These are phyloP conservation scores for Sebastiscus albofasciatus DNA, from an alignment of 2,797 vertebrate genomes.

Conservation along the genomic window DNA sequence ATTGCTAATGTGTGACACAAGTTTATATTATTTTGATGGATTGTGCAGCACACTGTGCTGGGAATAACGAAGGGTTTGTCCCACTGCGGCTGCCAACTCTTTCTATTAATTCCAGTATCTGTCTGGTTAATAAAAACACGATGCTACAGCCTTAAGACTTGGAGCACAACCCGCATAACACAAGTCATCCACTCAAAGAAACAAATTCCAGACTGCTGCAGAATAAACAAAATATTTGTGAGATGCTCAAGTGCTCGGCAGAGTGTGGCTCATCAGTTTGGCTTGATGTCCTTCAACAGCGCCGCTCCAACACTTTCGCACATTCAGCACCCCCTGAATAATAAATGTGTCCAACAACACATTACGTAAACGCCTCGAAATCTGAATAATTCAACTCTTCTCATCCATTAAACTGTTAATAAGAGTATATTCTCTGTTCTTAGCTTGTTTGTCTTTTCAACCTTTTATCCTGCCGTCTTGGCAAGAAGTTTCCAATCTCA, in stretches of 20 bases:
- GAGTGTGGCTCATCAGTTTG: constrained; percentile 50
- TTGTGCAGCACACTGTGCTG: background rate
- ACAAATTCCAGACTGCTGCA: constrained; percentile 62
- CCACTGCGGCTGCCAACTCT: constrained; percentile 13
- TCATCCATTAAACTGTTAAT: background rate
- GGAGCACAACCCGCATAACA: constrained; percentile 37
- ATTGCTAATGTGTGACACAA: background rate
- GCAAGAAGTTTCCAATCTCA: background rate
- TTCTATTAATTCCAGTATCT: constrained; percentile 58
- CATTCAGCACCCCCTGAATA: constrained; percentile 40
- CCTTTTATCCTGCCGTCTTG: background rate
- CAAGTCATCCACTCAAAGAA: constrained; percentile 55
- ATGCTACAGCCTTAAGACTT: constrained; percentile 34
- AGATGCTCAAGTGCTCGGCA: constrained; percentile 42
- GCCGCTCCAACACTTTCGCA: constrained; percentile 27
- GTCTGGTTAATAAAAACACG: constrained; percentile 50
- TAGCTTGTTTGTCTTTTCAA: background rate
- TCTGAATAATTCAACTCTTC: constrained; percentile 15
- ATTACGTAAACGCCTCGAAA: constrained; percentile 42
- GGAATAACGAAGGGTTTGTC: constrained; percentile 20
- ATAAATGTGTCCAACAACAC: constrained; percentile 38
- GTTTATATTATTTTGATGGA: background rate
- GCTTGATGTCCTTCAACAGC: constrained; percentile 29
- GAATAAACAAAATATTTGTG: constrained; percentile 66
- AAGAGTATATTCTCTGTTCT: background rate